Base-by-base conservation (phyloP, 2,888 invertebrate species). In the Brachypalpus laphriformis region DNA sequence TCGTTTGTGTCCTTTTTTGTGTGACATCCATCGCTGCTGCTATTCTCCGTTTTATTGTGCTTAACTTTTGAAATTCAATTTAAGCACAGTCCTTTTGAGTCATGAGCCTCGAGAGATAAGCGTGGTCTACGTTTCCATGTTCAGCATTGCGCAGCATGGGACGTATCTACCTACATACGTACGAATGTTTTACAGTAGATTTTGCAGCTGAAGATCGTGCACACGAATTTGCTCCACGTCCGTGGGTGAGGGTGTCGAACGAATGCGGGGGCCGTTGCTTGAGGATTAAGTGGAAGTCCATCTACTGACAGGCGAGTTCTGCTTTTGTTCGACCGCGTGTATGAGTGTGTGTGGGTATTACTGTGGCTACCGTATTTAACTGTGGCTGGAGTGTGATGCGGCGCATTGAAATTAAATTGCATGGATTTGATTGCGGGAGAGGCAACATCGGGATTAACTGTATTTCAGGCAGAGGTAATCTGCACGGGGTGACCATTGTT, bases 401-500 rank as follows among this genome's bases (percentile, higher is more conserved):
- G 37, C 47, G 81, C 71, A 71, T 71, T 75, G 71, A 81, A 85
- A 81, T 81, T 81, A 85, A 85, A 81, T 85, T 85, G 81, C 75
- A 81, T 75, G 85, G 76, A 85, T 76, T 81, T 81, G 75, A 85
- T 85, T 85, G 75, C 66, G 81, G 75, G 31, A 59, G 37, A 59
- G 56, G 47, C 59, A 71, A 71, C 81, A 81, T 76, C 47, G 47
- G 65, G 85, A 81, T 85, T 85, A 76, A 71, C 51, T 59, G 63
- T 85, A 76, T 61, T 75, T 54, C 65, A 37, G 65, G 40, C 54
- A 16, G 47, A 76, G 51, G 81, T 85, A 85, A 82, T 90, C 89
- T 88, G 87, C 89, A 89, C 89, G 89, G 88, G 88, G 88, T 89
- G 90, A 89, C 88, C 82, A 72, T 90, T 90, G 89, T 90, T 90